Base-by-base conservation (phyloP, 2,888 invertebrate genomes). In the Oxycera nigricornis region DNA sequence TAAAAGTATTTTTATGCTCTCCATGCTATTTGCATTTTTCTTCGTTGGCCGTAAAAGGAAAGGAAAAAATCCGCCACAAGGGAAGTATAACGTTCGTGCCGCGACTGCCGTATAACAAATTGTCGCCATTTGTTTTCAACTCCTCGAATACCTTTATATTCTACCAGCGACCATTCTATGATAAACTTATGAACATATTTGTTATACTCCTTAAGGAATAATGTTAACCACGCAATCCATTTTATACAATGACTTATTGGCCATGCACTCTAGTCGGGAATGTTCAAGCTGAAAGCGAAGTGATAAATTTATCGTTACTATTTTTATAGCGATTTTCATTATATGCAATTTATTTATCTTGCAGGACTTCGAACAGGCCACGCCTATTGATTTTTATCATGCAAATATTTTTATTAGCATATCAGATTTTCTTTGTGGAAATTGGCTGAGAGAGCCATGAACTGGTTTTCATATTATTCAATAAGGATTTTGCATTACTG, bases 1-100 rank as follows among this genome's bases (percentile, higher is more conserved):
- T 67, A 67, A 67, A 67, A 67, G 41, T 46, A 41, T 67, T 62
- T 67, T 67, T 67, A 67, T 67, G 67, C 67, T 67, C 41, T 39
- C 46, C 41, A 39, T 67, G 41, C 41, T 67, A 41, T 67, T 41
- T 41, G 67, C 41, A 41, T 67, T 67, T 62, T 67, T 67, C 39
- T 67, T 67, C 41, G 24, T 20, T 39, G 31, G 24, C 41, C 24
- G 46, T 67, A 67, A 67, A 67, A 67, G 22, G 26, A 41, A 67
- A 67, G n/a, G 67, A 22, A 67, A 59, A 26, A 67, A 11, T 35
- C 62, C 31, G 35, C 31, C 11, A 7, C 39, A 9, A 1, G 62
- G 62, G 35, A 46, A 11, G 46, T 46, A n/a, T 41, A 67, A 41
- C 26, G 67, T 67, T 67, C 67, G 67, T 67, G 67, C 67, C 30